Percentiles rank a stretch among this genome's conserved stretches.
Conservation (phyloP, 2,888 invertebrate genomes). For the Calameuta idolon region DNA sequence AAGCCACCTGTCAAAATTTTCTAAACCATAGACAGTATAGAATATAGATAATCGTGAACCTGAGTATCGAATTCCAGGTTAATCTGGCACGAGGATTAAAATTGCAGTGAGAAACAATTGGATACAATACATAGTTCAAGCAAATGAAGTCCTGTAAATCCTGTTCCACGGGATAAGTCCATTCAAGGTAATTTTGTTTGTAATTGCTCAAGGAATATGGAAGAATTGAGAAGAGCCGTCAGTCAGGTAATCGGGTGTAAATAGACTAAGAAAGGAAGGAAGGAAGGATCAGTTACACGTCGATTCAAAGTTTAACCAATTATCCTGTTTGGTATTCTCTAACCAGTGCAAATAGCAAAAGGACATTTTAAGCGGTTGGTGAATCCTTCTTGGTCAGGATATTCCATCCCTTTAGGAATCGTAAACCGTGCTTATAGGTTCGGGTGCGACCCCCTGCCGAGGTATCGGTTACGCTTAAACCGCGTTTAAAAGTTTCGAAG, state of each 20-base stretch:
- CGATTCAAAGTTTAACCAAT: neutral
- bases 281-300: neutral
- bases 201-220: neutral
- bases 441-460: constrained; percentile 51
- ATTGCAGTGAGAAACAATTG: neutral
- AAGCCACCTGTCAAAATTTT: neutral
- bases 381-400: neutral
- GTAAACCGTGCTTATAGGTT: neutral
- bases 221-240: neutral
- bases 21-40: neutral
- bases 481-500: constrained; percentile 58
- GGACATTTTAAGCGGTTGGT: neutral
- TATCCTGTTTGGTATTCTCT: neutral
- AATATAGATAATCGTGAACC: neutral
- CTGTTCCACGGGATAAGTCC: neutral
- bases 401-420: neutral
- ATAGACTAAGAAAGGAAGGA: neutral
- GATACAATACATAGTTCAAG: neutral
- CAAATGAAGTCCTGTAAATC: neutral
- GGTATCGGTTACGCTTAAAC: constrained; percentile 66
- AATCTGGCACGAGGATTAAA: neutral
- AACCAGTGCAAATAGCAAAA: neutral
- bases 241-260: neutral
- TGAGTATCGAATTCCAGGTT: neutral
- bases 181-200: neutral